Percentiles rank a stretch among this genome's conserved stretches.
Evolutionary conservation across 2,888 invertebrate species (phyloP).

Genomic region (Chaitophorus viminalis): DNA sequence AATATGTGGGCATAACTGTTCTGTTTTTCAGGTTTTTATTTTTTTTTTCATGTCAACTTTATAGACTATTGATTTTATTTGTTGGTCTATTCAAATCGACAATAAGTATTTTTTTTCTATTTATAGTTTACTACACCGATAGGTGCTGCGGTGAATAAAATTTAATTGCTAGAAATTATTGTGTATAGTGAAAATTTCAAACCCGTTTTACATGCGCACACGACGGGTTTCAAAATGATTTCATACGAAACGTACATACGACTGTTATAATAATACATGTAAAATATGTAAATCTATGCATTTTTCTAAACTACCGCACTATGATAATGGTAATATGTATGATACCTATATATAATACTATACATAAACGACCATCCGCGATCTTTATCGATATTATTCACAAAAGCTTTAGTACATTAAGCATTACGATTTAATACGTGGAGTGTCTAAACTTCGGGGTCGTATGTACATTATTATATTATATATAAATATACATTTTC

Average conservation of each 20-base stretch:
- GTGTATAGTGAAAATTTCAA: background rate
- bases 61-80: no score
- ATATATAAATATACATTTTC: no score
- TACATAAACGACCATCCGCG: background rate
- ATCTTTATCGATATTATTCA: background rate
- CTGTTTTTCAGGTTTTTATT: no score
- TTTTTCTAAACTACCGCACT: no score
- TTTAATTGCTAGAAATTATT: background rate
- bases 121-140: background rate
- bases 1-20: no score
- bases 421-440: background rate
- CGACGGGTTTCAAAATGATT: background rate
- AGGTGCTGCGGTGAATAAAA: background rate
- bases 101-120: no score
- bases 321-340: no score
- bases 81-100: no score
- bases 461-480: no score
- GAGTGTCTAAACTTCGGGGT: no score
- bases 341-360: no score
- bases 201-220: background rate
- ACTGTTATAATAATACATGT: background rate
- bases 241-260: background rate
- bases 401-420: background rate
- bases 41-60: no score
- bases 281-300: background rate